These are phyloP conservation scores for Felis chaus DNA, from an alignment of 2,113 vertebrate species.

Conservation along the genomic window DNA sequence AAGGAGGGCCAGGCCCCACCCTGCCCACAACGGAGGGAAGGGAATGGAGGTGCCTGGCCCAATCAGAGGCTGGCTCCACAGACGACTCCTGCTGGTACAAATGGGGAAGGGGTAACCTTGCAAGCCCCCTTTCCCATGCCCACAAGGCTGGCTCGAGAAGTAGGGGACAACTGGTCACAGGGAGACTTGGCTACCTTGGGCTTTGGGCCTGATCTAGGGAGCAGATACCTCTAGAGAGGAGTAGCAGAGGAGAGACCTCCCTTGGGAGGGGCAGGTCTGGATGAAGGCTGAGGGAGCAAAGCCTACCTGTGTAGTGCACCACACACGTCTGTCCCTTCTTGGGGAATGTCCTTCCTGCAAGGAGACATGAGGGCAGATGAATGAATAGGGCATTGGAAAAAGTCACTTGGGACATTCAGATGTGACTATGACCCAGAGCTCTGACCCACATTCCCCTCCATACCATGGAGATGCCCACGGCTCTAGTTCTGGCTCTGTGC, in stretches of 20 bases:
- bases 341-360: constrained; percentile 96
- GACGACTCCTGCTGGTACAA: neutral
- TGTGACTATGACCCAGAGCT: neutral
- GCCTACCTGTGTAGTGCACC: constrained; percentile 98
- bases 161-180: neutral
- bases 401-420: neutral
- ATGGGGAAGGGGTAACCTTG: neutral
- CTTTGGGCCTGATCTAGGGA: neutral
- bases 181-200: neutral
- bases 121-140: neutral
- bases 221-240: neutral
- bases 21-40: neutral
- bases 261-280: neutral
- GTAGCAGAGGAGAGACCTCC: neutral
- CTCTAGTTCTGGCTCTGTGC: neutral
- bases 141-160: neutral
- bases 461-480: neutral
- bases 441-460: neutral
- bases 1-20: neutral
- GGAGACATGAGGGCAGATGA: constrained; percentile 56
- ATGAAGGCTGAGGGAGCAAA: neutral
- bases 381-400: neutral
- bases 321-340: constrained; percentile 99
- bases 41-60: neutral
- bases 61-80: neutral